These are phyloP conservation scores for Aleadryas rufinucha DNA, from an alignment of 2,113 vertebrate genomes.

Conservation along the genomic window DNA sequence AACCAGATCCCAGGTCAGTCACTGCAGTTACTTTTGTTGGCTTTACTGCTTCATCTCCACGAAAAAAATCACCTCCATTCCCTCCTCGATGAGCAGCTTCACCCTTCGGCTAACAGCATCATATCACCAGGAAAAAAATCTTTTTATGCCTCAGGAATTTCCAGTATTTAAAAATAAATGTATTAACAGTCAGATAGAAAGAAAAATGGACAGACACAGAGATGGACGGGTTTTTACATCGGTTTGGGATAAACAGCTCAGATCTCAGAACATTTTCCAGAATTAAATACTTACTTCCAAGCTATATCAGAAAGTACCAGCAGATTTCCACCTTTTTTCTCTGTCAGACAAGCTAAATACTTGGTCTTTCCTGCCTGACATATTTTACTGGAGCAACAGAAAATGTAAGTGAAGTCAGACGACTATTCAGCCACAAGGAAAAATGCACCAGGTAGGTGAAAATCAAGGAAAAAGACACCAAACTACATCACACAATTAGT, in stretches of 20 bases:
- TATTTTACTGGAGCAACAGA: background rate
- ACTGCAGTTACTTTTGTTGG: background rate
- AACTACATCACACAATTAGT: background rate
- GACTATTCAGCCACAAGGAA: background rate
- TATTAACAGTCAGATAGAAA: background rate
- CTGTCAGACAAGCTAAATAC: background rate
- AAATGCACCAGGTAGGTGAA: background rate
- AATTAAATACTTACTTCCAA: background rate
- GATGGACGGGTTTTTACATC: background rate
- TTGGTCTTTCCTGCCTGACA: background rate
- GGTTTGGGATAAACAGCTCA: background rate
- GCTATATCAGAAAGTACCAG: background rate
- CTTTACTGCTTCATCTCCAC: background rate
- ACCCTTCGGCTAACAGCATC: background rate
- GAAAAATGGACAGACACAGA: background rate
- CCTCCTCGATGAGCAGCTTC: background rate
- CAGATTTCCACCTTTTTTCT: background rate
- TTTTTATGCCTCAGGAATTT: background rate
- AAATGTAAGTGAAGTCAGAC: rapidly evolving
- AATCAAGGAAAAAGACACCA: background rate
- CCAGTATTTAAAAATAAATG: background rate
- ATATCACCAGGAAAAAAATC: background rate
- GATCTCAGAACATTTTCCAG: background rate
- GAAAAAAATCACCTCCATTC: background rate
- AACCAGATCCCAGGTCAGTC: background rate